A percentile compares a stretch with the other conserved stretches of the same genome.
These are phyloP conservation scores for Labrus mixtus DNA, from an alignment of 2,113 vertebrate genomes.

Conservation along the genomic window DNA sequence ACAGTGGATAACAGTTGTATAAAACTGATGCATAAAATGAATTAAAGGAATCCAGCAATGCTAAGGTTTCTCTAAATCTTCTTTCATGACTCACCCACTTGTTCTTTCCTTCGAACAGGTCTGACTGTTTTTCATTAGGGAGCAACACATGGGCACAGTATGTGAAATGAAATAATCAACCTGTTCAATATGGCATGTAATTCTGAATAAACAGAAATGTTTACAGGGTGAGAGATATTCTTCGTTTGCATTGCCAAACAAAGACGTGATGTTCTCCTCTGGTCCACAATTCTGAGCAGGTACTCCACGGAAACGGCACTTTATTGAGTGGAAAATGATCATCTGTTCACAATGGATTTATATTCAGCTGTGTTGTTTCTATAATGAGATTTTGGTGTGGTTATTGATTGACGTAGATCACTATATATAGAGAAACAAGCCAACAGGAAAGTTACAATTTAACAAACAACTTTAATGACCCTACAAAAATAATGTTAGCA, in stretches of 20 bases:
- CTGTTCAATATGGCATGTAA: constrained; percentile 57
- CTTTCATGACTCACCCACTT: constrained; percentile 6
- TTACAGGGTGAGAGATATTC: constrained; percentile 45
- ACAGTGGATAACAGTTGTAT: background rate
- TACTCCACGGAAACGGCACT: background rate
- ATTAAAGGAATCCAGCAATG: background rate
- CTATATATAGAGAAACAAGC: background rate
- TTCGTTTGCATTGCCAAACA: constrained; percentile 41
- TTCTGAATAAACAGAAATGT: constrained; percentile 46
- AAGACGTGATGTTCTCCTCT: constrained; percentile 40
- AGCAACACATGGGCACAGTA: constrained; percentile 49
- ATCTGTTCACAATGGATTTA: background rate
- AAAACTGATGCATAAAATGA: background rate
- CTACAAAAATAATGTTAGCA: background rate
- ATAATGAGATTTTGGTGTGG: background rate
- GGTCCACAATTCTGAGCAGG: background rate
- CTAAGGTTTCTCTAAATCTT: background rate
- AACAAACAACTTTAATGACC: background rate
- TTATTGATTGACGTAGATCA: background rate
- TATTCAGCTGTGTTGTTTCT: background rate
- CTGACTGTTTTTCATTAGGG: constrained; percentile 42
- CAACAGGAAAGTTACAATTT: background rate
- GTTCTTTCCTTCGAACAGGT: constrained; percentile 16
- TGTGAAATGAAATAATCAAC: constrained; percentile 54
- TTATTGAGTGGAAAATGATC: background rate